Conservation (phyloP, 2,888 invertebrate genomes). For the Callinectes sapidus region DNA sequence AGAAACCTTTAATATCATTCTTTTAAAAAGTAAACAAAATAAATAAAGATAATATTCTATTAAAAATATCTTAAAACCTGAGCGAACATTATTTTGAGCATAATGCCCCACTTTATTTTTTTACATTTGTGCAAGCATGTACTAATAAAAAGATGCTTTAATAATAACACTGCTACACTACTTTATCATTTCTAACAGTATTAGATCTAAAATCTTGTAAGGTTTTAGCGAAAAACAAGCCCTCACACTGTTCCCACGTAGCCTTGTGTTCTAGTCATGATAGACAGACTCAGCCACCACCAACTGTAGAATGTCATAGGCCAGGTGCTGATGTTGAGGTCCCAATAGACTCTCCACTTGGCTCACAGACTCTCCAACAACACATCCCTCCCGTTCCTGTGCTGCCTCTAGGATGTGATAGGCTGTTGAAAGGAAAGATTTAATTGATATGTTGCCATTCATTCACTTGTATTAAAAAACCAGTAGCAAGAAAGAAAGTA, state of each 20-base stretch:
- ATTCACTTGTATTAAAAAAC: too few species aligned
- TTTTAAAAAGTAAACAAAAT: not conserved
- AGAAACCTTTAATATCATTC: not conserved
- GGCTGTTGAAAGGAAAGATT: slow-evolving; percentile 25
- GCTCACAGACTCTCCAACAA: slow-evolving; percentile 50
- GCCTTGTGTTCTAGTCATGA: slow-evolving; percentile 27
- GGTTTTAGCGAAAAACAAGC: not conserved
- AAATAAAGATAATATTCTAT: not conserved
- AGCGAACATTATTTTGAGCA: not conserved
- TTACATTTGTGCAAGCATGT: not conserved
- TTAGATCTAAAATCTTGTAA: not conserved
- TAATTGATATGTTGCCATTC: not conserved
- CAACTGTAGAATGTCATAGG: slow-evolving; percentile 57
- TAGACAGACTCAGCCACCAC: slow-evolving; percentile 63
- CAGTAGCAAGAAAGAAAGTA: too few species aligned
- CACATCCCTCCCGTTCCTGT: slow-evolving; percentile 57
- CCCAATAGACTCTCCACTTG: slow-evolving; percentile 59
- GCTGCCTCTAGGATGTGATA: slow-evolving; percentile 60
- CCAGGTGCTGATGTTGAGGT: slow-evolving; percentile 23
- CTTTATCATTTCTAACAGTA: not conserved
- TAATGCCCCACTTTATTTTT: not conserved
- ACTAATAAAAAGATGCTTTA: not conserved
- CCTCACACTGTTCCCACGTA: not conserved
- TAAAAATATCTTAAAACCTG: slow-evolving; percentile 19
- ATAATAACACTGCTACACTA: not conserved